Base-by-base conservation (phyloP, 1,140 invertebrate species). In the Drosophila orena region DNA sequence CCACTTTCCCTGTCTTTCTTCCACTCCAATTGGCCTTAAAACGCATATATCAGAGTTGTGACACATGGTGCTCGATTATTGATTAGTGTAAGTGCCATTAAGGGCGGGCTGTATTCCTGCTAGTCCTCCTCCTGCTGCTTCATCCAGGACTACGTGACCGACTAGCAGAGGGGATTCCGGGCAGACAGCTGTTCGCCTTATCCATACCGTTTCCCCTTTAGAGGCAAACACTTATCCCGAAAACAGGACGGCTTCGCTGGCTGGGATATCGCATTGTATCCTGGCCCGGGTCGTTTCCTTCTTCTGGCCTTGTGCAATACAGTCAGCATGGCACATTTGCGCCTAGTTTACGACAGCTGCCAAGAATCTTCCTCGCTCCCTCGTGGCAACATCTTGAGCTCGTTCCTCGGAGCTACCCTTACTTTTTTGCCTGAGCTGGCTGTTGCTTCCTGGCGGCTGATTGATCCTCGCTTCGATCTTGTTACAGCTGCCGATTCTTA, bases 261-360 rank as follows among this genome's bases (percentile, higher is more conserved):
- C 43, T 40, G 17, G 43, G 47, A 62, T 72, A 74, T 70, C 42
- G 30, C 60, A 55, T 57, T 60, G 37, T 79, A 66, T 84, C 62
- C 71, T 65, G 44, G 12, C 20, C 44, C 46, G 37, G 43, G 40
- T 43, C 42, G 15, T 14, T 14, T 38, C 14, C 58, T 64, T n/a
- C 53, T 44, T 43, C 79, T 52, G 78, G 50, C 58, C 55, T 73
- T 60, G 59, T 65, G 37, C 54, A 53, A 37, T 27, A 47, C 56
- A 78, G 43, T 50, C 24, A 49, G 60, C 57, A 47, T 17, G 34
- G 35, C 49, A 77, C 66, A 62, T 79, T 84, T 76, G 70, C 62
- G 79, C 79, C 83, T 80, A 83, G 79, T 89, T 79, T 66, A 79
- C 84, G 84, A 80, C 84, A 89, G 84, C 84, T 89, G 84, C 84